Base-by-base conservation (phyloP, 2,113 vertebrate genomes). In the Larimichthys polyactis region DNA sequence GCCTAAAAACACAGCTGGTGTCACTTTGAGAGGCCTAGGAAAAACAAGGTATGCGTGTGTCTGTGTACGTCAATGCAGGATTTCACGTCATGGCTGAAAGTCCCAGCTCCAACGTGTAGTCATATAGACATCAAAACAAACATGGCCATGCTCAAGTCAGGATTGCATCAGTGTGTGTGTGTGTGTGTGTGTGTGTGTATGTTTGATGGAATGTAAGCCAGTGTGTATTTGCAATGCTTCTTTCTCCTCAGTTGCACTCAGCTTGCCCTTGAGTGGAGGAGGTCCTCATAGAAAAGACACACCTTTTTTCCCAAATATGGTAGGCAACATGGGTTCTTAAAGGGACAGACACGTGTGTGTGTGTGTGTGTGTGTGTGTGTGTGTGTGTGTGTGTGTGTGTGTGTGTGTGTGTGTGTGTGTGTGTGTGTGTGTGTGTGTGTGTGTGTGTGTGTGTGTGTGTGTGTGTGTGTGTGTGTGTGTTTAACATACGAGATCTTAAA, bases 211-310 rank as follows among this genome's bases (percentile, higher is more conserved):
- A 81, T 90, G 86, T 63, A 62, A 27, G 49, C 52, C 29, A 65
- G 66, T 82, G 80, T 77, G 71, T 90, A 78, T 91, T 87, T 92
- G 84, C 87, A 82, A 63, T 76, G 78, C 78, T 57, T 86, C 60
- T 70, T 85, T 89, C 73, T 87, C 75, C 70, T 90, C 78, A 71
- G 85, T 75, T 85, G 81, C 66, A 78, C 76, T 81, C 29, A 20
- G 16, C 22, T 49, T 71, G 64, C 73, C 78, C 80, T 85, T 83
- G 46, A 90, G 49, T 79, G 49, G 81, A 69, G 83, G 86, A 87
- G 78, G 79, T 36, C 79, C 78, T 84, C 27, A 76, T 4, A 11
- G 8, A 14, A 36, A 82, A 24, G 75, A 87, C 90, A 77, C 91
- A 4, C 87, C 90, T 58, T 5, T 55, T 84, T 79, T 79, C 15